Evolutionary conservation across 2,888 invertebrate species (phyloP).

Genomic region (Fragum fragum): DNA sequence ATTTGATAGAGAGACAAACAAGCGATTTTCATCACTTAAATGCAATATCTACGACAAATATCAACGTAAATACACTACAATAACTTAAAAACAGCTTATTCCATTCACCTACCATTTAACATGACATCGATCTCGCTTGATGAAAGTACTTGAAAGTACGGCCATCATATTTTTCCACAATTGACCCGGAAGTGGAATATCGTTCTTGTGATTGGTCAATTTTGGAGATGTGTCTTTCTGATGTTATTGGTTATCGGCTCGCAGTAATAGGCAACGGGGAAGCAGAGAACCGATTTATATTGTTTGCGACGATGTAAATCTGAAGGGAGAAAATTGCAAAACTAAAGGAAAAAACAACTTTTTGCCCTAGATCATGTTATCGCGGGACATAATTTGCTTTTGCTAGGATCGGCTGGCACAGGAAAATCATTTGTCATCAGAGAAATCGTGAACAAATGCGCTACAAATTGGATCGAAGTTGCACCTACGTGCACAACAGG

Average conservation of each 20-base stretch:
- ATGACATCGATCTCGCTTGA: neutral
- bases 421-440: slow-evolving; percentile 39
- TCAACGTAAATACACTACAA: neutral
- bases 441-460: slow-evolving; percentile 17
- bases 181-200: slow-evolving; percentile 15
- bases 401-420: slow-evolving; percentile 42
- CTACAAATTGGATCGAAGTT: slow-evolving; percentile 2
- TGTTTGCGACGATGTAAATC: neutral
- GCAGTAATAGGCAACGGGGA: neutral
- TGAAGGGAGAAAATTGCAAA: neutral
- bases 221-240: neutral
- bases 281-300: neutral
- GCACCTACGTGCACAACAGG: slow-evolving; percentile 49
- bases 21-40: neutral
- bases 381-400: slow-evolving; percentile 39
- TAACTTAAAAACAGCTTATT: neutral
- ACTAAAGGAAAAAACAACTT: slow-evolving; percentile 35
- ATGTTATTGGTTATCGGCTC: neutral
- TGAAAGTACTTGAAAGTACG: neutral
- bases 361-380: slow-evolving; percentile 32
- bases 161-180: slow-evolving; percentile 3
- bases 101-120: neutral
- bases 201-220: neutral
- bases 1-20: neutral
- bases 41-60: neutral